These are phyloP conservation scores for Bugulina stolonifera DNA, from an alignment of 2,888 invertebrate genomes.

Conservation along the genomic window DNA sequence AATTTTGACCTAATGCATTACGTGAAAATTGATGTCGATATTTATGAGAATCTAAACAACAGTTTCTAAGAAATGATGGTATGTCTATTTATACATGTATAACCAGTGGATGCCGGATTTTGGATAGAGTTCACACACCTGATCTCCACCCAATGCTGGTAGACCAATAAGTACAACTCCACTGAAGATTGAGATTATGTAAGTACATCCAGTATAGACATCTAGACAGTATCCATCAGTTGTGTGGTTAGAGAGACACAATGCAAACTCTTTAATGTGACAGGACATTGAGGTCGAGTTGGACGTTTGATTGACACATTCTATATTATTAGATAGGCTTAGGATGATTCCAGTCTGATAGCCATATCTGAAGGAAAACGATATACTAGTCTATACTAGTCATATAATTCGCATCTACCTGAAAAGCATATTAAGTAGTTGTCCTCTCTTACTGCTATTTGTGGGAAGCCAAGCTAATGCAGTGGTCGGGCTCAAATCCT, in stretches of 20 bases:
- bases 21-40: no score
- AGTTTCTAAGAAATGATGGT: no score
- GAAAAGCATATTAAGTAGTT: no score
- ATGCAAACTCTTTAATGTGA: not conserved
- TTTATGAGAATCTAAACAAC: no score
- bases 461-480: no score
- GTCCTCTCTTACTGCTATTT: no score
- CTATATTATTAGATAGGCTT: not conserved
- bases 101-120: no score
- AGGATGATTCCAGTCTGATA: not conserved
- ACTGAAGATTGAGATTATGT: not conserved
- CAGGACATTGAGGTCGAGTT: not conserved
- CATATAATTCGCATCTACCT: no score
- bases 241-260: not conserved
- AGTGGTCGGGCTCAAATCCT: no score
- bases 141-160: slow-evolving; percentile 16
- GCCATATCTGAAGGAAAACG: not conserved
- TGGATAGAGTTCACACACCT: no score
- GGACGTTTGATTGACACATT: not conserved
- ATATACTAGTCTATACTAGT: not conserved
- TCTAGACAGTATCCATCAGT: not conserved
- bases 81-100: no score
- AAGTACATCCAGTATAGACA: not conserved
- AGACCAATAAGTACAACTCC: not conserved
- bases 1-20: no score